Evolutionary conservation across 1,140 invertebrate genomes (phyloP).

Genomic region (Drosophila sp.): DNA sequence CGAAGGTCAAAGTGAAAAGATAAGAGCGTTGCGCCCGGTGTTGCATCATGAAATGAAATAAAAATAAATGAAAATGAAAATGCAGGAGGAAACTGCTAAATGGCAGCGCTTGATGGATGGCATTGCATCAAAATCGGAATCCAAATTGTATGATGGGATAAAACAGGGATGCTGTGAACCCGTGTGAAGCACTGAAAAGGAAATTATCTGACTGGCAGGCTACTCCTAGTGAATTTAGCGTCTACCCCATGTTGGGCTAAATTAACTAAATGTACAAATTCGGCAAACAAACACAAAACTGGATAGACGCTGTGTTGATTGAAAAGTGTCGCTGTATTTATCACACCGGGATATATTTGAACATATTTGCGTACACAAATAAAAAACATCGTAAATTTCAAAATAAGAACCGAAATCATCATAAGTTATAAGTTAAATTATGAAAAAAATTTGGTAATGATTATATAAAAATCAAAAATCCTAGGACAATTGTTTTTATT

Average conservation of each 20-base stretch:
- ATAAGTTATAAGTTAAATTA: too few relatives aligned
- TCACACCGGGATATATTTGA: conserved; percentile 25
- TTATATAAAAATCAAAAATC: too few relatives aligned
- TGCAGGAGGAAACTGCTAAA: conserved; percentile 66
- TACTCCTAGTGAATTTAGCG: not conserved
- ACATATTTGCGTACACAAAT: too few relatives aligned
- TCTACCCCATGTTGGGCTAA: conserved; percentile 57
- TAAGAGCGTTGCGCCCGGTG: conserved; percentile 20
- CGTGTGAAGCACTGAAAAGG: conserved; percentile 22
- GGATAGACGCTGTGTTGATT: conserved; percentile 29
- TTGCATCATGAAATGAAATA: conserved; percentile 43
- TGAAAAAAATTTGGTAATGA: too few relatives aligned
- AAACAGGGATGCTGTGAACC: conserved; percentile 53
- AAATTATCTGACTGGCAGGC: conserved; percentile 26
- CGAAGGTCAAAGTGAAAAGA: conserved; percentile 68
- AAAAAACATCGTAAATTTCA: too few relatives aligned
- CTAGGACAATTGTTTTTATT: too few relatives aligned
- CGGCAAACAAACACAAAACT: conserved; percentile 27
- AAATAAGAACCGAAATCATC: too few relatives aligned
- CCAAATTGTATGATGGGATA: not conserved
- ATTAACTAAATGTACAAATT: conserved; percentile 73
- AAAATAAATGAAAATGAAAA: too few relatives aligned
- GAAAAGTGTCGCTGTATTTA: conserved; percentile 47
- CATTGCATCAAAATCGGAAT: conserved; percentile 10
- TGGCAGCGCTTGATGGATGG: conserved; percentile 71